phyloP scores from a whole-genome alignment of 2,888 invertebrate species.

The Anthophora plumipes region DNA sequence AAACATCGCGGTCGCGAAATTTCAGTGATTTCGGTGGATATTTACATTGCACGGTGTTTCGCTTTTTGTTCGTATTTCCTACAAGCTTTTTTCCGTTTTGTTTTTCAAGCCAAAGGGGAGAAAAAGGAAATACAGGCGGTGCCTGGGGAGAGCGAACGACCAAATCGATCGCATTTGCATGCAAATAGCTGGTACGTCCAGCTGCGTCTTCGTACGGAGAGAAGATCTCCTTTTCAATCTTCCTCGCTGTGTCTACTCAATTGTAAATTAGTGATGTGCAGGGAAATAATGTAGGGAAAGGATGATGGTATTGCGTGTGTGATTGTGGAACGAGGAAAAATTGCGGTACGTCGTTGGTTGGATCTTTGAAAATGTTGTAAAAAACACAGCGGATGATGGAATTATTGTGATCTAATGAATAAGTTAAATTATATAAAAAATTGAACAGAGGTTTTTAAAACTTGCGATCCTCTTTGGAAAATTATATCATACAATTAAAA shows the following conservation, averaged over 20 bases:
- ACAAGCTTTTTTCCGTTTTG: too few species aligned
- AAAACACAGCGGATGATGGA: too few species aligned
- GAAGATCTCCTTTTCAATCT: conserved; percentile 34
- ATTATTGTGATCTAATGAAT: too few species aligned
- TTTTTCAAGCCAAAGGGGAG: too few species aligned
- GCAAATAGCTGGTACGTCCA: conserved; percentile 38
- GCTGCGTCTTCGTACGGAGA: conserved; percentile 5
- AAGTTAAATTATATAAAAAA: too few species aligned
- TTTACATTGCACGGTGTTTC: neutral
- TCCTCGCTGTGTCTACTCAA: neutral
- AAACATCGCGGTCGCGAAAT: conserved; percentile 6
- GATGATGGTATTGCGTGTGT: neutral
- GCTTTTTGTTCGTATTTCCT: neutral
- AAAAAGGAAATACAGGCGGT: neutral
- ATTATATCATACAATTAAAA: too few species aligned
- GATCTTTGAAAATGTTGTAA: too few species aligned
- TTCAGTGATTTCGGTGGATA: neutral
- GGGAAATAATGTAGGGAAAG: too few species aligned
- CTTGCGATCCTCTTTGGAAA: too few species aligned
- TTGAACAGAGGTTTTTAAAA: too few species aligned
- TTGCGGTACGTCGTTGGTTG: too few species aligned
- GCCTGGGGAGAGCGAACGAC: neutral
- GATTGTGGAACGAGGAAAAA: neutral
- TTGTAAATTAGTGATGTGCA: neutral
- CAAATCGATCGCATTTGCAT: conserved; percentile 37